Conservation (phyloP, 1,140 invertebrate genomes). For the Diorhabda elongata region DNA sequence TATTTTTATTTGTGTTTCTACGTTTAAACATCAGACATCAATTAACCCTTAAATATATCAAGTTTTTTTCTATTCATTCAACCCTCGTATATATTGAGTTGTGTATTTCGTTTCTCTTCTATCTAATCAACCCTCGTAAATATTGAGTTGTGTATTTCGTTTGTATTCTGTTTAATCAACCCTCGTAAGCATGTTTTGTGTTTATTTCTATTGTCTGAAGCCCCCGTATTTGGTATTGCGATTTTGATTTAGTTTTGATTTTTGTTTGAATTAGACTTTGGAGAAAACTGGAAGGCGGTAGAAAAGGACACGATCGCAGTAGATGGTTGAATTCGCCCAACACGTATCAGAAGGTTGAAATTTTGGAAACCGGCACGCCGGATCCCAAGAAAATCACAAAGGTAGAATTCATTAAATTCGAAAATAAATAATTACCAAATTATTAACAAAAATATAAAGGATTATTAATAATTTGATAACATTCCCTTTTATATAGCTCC, state of each 20-base stretch:
- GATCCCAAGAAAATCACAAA: constrained; percentile 99
- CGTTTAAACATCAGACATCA: not conserved
- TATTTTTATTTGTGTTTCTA: not conserved
- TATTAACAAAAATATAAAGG: no score
- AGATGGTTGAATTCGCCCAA: constrained; percentile 99
- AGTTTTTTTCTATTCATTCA: not conserved
- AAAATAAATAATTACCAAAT: constrained; percentile 56
- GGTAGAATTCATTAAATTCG: constrained; percentile 88
- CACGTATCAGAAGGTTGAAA: constrained; percentile 97
- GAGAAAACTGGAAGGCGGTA: constrained; percentile 76
- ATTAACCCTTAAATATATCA: not conserved
- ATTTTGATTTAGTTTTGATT: no score
- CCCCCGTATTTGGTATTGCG: no score
- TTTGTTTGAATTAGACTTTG: constrained; percentile 59
- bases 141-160: not conserved
- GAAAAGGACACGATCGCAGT: constrained; percentile 83
- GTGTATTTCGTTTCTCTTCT: not conserved
- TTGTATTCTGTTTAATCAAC: no score
- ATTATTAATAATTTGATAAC: no score
- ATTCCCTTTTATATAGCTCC: no score
- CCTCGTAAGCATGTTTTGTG: no score
- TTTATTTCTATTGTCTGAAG: no score
- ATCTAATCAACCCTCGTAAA: not conserved
- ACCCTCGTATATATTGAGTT: not conserved
- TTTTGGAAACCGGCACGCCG: constrained; percentile 92